Base-by-base conservation (phyloP, 1,140 invertebrate genomes). In the Andrena cerasifolii region DNA sequence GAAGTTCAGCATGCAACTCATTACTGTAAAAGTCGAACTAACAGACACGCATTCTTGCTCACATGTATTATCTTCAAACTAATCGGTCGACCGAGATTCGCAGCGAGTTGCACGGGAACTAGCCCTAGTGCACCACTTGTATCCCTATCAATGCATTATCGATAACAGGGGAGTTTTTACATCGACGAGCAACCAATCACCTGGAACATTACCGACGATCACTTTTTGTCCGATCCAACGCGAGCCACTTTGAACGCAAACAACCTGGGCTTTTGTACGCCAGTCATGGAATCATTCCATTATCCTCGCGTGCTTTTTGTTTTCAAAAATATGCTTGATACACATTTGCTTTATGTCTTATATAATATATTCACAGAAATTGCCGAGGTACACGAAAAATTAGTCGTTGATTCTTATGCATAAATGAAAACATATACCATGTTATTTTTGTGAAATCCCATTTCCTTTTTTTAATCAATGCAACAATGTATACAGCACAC, bases 71-170 rank as follows among this genome's bases (percentile, higher is more conserved):
- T 31, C 71, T 65, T 43, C 24, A 47, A 43, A 31, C 51, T 74
- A 63, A 74, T 74, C 65, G 71, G 59, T 63, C 71, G 59, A 73
- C 63, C 58, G 70, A 63, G 71, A 40, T 28, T 73, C 7, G 31
- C 43, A 14, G 24, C 33, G 5, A 31, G 18, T 43, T 54, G 18
- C 24, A 43, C 12, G 21, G 53, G 45, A 53, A 40, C 5, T 43
- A 24, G 28, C 40, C 33, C 59, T 65, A 43, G 53, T 31, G 33
- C 59, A 0, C 33, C 71, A 40, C 33, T 28, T 26, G 47, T 54
- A 31, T 26, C 47, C 43, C 28, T 47, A 18, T 65, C 33, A 33
- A 65, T 24, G 61, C 53, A 74, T 74, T 74, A 74, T 74, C 59
- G 59, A 74, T 47, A 54, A 43, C 47, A 51, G 56, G 71, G 47